phyloP scores from a whole-genome alignment of 2,888 invertebrate genomes.

The Augochlorella aurata region DNA sequence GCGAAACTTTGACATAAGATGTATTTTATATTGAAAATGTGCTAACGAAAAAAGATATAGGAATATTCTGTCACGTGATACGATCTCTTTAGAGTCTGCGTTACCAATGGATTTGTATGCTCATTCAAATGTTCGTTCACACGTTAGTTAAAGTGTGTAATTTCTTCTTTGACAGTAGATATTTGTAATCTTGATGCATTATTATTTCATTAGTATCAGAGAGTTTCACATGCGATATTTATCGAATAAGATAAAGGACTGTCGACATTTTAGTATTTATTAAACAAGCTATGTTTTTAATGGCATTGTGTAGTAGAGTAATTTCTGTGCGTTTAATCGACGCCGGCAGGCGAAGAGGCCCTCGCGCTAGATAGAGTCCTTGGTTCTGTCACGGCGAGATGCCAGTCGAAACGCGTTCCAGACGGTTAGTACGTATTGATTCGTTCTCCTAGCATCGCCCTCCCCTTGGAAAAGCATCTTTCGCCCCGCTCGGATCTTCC shows the following conservation, averaged over 20 bases:
- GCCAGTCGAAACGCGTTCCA: constrained; percentile 65
- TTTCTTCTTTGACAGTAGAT: no score
- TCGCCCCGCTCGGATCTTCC: constrained; percentile 49
- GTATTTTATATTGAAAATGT: no score
- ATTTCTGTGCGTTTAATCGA: not conserved
- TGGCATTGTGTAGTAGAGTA: not conserved
- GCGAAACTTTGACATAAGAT: no score
- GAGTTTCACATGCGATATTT: no score
- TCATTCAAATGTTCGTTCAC: no score
- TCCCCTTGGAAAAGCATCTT: constrained; percentile 53
- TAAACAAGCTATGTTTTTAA: not conserved
- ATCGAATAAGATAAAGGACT: not conserved
- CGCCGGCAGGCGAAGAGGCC: not conserved
- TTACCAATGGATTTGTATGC: no score
- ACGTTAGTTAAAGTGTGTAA: no score
- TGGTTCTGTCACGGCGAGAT: constrained; percentile 59
- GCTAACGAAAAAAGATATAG: no score
- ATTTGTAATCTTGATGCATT: no score
- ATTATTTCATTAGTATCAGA: no score
- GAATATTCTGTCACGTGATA: no score
- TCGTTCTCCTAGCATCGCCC: constrained; percentile 61
- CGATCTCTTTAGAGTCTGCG: no score
- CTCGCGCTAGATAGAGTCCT: constrained; percentile 10
- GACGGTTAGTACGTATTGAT: constrained; percentile 73
- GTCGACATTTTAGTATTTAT: not conserved